Percentiles rank a stretch among this genome's conserved stretches.
Conservation (phyloP, 1,140 invertebrate species). For the Zaprionus inermis region DNA sequence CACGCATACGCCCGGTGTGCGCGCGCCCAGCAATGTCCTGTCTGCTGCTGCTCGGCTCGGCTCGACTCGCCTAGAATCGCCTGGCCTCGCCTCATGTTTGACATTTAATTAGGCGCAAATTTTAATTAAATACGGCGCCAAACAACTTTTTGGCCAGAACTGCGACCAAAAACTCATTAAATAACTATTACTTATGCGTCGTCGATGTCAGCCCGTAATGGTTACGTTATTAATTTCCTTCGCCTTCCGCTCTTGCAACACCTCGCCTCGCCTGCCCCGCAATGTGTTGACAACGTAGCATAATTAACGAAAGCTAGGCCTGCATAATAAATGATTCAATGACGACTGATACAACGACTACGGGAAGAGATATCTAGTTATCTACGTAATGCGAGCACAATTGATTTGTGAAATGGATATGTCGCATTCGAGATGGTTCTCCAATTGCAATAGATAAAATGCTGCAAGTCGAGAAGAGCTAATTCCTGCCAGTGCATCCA, state of each 20-base stretch:
- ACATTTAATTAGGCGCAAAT: constrained; percentile 76
- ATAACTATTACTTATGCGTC: constrained; percentile 72
- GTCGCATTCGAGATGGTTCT: too few species aligned
- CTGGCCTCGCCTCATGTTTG: constrained; percentile 45
- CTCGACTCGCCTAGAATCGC: background rate
- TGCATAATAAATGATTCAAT: constrained; percentile 34
- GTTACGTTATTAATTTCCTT: constrained; percentile 68
- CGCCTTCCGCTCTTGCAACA: background rate
- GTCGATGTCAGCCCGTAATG: constrained; percentile 55
- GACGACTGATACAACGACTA: background rate
- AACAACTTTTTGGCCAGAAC: constrained; percentile 60
- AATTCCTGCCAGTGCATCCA: too few species aligned
- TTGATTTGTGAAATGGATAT: constrained; percentile 11
- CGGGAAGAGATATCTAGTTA: background rate
- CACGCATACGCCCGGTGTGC: constrained; percentile 63
- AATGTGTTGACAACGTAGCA: constrained; percentile 32
- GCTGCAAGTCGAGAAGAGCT: too few species aligned
- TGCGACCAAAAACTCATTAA: constrained; percentile 67
- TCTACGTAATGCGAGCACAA: background rate
- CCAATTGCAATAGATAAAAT: too few species aligned
- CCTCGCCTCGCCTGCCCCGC: too few species aligned
- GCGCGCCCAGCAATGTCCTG: constrained; percentile 44
- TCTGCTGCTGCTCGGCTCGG: constrained; percentile 25
- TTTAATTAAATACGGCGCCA: constrained; percentile 75
- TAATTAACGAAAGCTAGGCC: constrained; percentile 34